Conservation (phyloP, 2,888 invertebrate species). For the Marronus borbonicus region DNA sequence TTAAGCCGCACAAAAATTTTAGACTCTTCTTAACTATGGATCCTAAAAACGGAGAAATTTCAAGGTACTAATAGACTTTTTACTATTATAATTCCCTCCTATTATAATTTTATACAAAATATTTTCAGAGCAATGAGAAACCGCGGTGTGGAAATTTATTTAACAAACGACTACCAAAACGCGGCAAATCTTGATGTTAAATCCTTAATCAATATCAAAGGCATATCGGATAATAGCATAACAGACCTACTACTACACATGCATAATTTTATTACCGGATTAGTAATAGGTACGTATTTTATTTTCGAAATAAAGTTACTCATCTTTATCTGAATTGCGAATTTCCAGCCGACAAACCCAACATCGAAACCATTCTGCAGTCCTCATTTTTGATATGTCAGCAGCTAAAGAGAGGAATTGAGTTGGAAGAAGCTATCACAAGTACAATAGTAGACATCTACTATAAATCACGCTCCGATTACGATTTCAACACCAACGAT, state of each 20-base stretch:
- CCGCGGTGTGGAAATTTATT: conserved; percentile 92
- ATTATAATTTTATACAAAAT: no score
- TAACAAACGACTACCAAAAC: conserved; percentile 65
- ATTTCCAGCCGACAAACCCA: conserved; percentile 76
- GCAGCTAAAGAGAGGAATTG: conserved; percentile 76
- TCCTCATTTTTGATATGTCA: conserved; percentile 78
- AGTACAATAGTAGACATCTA: conserved; percentile 79
- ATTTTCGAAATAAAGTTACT: not conserved
- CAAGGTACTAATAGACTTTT: conserved; percentile 73
- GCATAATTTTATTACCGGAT: conserved; percentile 68
- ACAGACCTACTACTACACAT: conserved; percentile 69
- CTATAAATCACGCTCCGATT: conserved; percentile 59
- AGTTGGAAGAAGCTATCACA: conserved; percentile 73
- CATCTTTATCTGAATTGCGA: conserved; percentile 52
- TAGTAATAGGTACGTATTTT: conserved; percentile 69
- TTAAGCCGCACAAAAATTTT: conserved; percentile 92
- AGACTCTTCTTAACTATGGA: conserved; percentile 96
- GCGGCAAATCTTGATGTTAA: conserved; percentile 69
- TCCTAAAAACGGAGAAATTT: conserved; percentile 95
- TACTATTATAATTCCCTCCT: no score
- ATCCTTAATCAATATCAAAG: conserved; percentile 72
- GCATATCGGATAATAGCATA: conserved; percentile 61
- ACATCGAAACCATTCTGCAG: conserved; percentile 77
- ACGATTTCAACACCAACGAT: conserved; percentile 66
- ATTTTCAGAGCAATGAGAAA: conserved; percentile 94